Base-by-base conservation (phyloP, 1,140 invertebrate species). In the Drosophila lacertosa region DNA sequence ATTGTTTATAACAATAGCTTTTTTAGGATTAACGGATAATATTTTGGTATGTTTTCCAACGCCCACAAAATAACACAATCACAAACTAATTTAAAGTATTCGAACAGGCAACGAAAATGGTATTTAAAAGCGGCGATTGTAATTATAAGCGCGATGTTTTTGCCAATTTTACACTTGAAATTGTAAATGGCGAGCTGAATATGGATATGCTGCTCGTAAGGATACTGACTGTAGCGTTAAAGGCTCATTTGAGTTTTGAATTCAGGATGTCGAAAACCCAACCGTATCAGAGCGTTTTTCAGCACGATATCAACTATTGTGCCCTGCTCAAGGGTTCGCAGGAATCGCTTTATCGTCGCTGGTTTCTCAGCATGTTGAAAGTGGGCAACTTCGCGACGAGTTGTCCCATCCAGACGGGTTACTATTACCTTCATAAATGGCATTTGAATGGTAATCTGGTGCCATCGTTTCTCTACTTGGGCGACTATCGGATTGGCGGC, bases 301-400 rank as follows among this genome's bases (percentile, higher is more conserved):
- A 74, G 6, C 84, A 90, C 40, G 66, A 86, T 44, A 55, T 90
- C 4, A 83, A 90, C 65, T 74, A 86, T 58, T 90, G 89, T 42
- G 22, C 50, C 1, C 16, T 90, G 10, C 62, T 90, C 1, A 53
- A 24, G 16, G 69, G 74, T 0, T n/a, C 70, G 0, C 80, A 76
- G 9, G 42, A 77, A 33, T 71, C 77, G 48, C 10, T 90, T 0
- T 81, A 90, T 18, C 74, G 89, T 2, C 81, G 71, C n/a, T 90
- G 74, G 89, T 82, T 57, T 20, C 42, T 45, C 0, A 72, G 32
- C 24, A 72, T 80, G 50, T 3, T 82, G 1, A 82, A 82, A 33
- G 42, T 73, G 10, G 70, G 83, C 6, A 90, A 90, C 50, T 82
- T 90, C 32, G 69, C 81, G 9, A 67, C 51, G 1, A 89, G 74